These are phyloP conservation scores for Phenganax marumi DNA, from an alignment of 92 coral and sea anemone species.

Conservation along the genomic window DNA sequence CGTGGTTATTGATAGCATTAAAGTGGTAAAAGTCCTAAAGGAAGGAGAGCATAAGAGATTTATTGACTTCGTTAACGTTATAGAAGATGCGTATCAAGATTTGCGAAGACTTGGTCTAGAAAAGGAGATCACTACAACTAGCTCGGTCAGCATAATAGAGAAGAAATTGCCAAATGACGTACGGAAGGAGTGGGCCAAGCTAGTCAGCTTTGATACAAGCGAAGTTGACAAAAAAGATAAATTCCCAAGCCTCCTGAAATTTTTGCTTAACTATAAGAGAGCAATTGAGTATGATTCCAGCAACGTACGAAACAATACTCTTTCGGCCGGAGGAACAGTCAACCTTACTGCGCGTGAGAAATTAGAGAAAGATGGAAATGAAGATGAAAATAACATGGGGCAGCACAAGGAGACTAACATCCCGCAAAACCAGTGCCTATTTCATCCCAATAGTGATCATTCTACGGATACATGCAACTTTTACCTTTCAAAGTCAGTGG, in stretches of 20 bases:
- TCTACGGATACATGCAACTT: neutral
- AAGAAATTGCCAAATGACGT: slow-evolving; percentile 49
- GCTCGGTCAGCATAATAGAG: slow-evolving; percentile 66
- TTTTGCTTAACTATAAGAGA: slow-evolving; percentile 49
- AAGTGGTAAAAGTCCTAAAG: slow-evolving; percentile 26
- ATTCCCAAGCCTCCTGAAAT: slow-evolving; percentile 58
- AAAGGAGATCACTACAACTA: slow-evolving; percentile 62
- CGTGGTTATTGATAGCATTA: slow-evolving; percentile 45
- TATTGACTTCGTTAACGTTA: slow-evolving; percentile 43
- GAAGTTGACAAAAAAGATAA: slow-evolving; percentile 55
- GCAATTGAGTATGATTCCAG: slow-evolving; percentile 54
- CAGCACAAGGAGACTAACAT: neutral
- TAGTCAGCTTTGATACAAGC: slow-evolving; percentile 34
- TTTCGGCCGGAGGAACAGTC: neutral
- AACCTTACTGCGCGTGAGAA: slow-evolving; percentile 24
- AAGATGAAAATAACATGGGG: neutral
- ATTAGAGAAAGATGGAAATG: neutral
- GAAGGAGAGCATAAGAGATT: slow-evolving; percentile 61
- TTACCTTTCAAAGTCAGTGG: neutral
- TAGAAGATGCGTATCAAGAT: slow-evolving; percentile 64
- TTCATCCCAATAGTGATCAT: slow-evolving; percentile 6
- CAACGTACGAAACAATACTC: slow-evolving; percentile 20
- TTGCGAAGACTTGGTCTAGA: slow-evolving; percentile 59
- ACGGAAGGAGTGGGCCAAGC: slow-evolving; percentile 53
- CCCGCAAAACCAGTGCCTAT: slow-evolving; percentile 14